Conservation (phyloP, 35 echinoderm and acorn worm species). For the Anneissia japonica region DNA sequence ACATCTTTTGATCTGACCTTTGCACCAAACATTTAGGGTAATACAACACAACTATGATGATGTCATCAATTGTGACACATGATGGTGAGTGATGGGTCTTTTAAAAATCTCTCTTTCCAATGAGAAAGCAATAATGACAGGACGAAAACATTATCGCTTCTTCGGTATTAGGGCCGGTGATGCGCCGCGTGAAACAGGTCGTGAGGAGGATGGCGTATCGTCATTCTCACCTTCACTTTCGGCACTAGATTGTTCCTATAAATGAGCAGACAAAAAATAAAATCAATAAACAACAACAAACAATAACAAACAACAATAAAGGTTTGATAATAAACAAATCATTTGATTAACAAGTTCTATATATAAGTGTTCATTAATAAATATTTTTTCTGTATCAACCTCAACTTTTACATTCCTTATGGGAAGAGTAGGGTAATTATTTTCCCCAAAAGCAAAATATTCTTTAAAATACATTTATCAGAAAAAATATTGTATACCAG, state of each 20-base stretch:
- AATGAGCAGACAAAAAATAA: constrained; percentile 12
- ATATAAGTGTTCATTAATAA: background rate
- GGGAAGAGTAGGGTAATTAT: no score
- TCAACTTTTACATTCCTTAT: background rate
- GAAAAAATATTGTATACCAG: no score
- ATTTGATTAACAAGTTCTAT: background rate
- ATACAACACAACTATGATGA: no score
- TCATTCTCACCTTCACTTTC: constrained; percentile 57
- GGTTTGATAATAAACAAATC: background rate
- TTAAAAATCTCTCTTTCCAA: no score
- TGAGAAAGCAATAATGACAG: no score
- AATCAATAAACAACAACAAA: background rate
- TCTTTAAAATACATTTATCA: no score
- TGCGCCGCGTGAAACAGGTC: constrained; percentile 71
- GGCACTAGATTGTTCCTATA: constrained; percentile 51
- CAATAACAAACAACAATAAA: background rate
- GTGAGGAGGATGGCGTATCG: constrained; percentile 73
- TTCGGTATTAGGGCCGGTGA: constrained; percentile 55
- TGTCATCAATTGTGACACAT: no score
- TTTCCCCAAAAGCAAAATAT: no score
- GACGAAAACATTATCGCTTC: no score
- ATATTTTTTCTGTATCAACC: background rate
- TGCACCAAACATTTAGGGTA: no score
- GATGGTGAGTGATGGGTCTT: no score
- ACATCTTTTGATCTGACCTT: no score